Evolutionary conservation across 2,113 vertebrate species (phyloP), one percentile per base, ranked within the genome.

Genomic region (Nannospalax galili): DNA sequence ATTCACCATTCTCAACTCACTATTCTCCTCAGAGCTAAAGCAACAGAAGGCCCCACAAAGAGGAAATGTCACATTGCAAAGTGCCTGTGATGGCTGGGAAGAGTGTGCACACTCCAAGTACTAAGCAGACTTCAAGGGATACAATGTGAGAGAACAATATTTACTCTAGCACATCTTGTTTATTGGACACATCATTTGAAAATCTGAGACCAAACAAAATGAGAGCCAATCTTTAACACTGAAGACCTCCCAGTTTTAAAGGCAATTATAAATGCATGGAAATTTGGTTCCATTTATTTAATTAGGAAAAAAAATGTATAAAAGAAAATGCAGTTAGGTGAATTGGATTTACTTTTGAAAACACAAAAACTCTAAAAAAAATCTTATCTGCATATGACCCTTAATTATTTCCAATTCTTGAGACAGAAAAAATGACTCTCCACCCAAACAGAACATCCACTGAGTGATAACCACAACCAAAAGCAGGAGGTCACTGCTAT

Each of bases 281-380:
- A 91, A 77, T 90, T 75, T 67, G 89, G 69, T 19, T 87, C 42
- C 16, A 87, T 75, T 91, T 93, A 56, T 82, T 78, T 52, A 89
- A 74, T 58, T 60, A 58, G 84, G 37, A 93, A 88, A 84, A 93
- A 62, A 5, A 19, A 28, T n/a, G n/a, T n/a, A n/a, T 93, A 87
- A 82, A 90, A 79, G 75, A 14, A 90, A 67, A 84, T 40, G 11
- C 62, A 84, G 10, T 60, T 87, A 9, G 15, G 75, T 42, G 30
- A 92, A 32, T 26, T 69, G 26, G 56, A 75, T 67, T 92, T 73
- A 85, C 30, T 84, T 56, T 84, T 80, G 17, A 81, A 90, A 90
- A 96, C 32, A 85, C 22, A 97, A 93, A 89, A 96, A 73, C 40
- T 85, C 73, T 72, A 93, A 88, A 70, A 37, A 93, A 48, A 74